Percentiles rank a stretch among this genome's conserved stretches.
Conservation (phyloP, 1,140 invertebrate species). For the Drosophila funebris region DNA sequence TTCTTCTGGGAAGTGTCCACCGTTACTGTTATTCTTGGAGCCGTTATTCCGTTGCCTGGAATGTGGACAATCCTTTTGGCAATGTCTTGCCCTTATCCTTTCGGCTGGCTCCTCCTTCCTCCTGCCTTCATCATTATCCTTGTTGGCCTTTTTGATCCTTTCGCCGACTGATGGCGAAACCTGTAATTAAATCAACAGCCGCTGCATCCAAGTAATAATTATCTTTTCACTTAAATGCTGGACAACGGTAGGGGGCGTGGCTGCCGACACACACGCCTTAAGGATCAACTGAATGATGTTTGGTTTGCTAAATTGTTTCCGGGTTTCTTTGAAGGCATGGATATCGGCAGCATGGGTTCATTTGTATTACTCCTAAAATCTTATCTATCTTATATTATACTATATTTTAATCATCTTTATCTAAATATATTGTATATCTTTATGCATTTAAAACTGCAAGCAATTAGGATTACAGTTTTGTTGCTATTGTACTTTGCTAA, state of each 20-base stretch:
- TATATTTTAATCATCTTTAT: no score
- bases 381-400: no score
- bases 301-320: constrained; percentile 27
- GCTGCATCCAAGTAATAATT: constrained; percentile 21
- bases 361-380: not conserved
- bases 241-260: not conserved
- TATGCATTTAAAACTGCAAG: not conserved
- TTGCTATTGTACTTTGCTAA: not conserved
- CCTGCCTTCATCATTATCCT: constrained; percentile 7
- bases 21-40: constrained; percentile 18
- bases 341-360: not conserved
- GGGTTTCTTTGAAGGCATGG: not conserved
- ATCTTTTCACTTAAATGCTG: constrained; percentile 26
- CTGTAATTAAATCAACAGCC: constrained; percentile 41
- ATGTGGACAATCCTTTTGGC: constrained; percentile 13
- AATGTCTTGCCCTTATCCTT: not conserved
- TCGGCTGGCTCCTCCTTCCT: not conserved
- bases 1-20: constrained; percentile 22
- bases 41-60: not conserved
- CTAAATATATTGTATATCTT: no score
- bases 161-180: not conserved
- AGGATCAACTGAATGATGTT: constrained; percentile 27
- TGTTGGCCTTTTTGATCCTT: not conserved
- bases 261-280: not conserved
- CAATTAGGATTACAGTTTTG: not conserved